Percentiles rank a stretch among this genome's conserved stretches.
phyloP scores from a whole-genome alignment of 2,113 vertebrate species.

The Phycodurus eques region DNA sequence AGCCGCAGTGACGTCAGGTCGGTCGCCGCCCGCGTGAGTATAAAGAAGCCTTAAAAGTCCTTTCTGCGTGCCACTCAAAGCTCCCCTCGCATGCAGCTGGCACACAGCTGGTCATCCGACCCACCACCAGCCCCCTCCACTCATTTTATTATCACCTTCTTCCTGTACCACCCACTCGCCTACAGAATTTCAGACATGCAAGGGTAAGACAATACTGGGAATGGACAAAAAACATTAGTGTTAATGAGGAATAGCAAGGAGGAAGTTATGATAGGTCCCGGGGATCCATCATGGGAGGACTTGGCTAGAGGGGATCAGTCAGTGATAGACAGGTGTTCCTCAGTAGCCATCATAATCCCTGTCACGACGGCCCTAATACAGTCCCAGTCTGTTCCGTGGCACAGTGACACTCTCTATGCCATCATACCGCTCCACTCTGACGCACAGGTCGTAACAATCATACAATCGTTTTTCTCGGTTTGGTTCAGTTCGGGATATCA shows the following conservation, averaged over 20 bases:
- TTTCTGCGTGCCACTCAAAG: conserved; percentile 64
- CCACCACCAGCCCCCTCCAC: conserved; percentile 28
- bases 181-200: conserved; percentile 72
- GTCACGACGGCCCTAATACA: conserved; percentile 46
- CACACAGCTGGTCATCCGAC: conserved; percentile 65
- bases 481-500: not conserved
- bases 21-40: too few relatives aligned
- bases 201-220: conserved; percentile 66
- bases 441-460: not conserved
- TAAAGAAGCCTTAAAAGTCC: conserved; percentile 27
- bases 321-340: conserved; percentile 73
- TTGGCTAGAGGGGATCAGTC: conserved; percentile 59
- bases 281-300: conserved; percentile 38
- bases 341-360: conserved; percentile 47
- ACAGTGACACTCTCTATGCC: not conserved
- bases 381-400: not conserved
- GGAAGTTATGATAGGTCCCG: conserved; percentile 55
- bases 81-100: conserved; percentile 70
- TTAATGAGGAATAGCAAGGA: conserved; percentile 60
- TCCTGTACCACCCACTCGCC: conserved; percentile 23
- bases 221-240: conserved; percentile 53
- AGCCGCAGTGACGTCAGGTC: too few relatives aligned
- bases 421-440: not conserved
- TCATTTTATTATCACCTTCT: conserved; percentile 5
- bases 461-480: not conserved